A percentile compares a stretch with the other conserved stretches of the same genome.
These are phyloP conservation scores for Athalia circularis DNA, from an alignment of 2,888 invertebrate genomes.

Conservation along the genomic window DNA sequence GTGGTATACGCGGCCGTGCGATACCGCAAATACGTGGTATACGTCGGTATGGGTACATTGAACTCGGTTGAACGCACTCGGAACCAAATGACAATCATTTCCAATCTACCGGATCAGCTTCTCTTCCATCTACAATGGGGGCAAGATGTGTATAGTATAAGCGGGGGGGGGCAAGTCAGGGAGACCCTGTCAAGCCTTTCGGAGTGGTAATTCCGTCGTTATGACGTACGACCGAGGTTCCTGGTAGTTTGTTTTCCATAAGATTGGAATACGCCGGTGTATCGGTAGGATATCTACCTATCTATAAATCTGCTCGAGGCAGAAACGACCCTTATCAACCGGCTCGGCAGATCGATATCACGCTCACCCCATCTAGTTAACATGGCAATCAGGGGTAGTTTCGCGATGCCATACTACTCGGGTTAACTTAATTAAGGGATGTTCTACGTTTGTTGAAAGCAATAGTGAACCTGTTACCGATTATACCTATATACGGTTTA, in stretches of 20 bases:
- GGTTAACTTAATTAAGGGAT: slow-evolving; percentile 72
- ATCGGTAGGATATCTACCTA: slow-evolving; percentile 20
- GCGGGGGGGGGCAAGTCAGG: not conserved
- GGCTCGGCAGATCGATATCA: slow-evolving; percentile 67
- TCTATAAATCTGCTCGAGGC: slow-evolving; percentile 64
- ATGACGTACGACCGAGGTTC: slow-evolving; percentile 40
- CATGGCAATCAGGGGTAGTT: slow-evolving; percentile 72
- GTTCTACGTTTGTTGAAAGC: slow-evolving; percentile 68
- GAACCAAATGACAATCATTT: slow-evolving; percentile 40
- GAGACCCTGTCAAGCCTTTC: slow-evolving; percentile 37
- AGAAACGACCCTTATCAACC: slow-evolving; percentile 67
- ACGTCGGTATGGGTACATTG: not conserved
- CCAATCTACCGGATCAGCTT: slow-evolving; percentile 40
- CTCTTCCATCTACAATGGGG: not conserved
- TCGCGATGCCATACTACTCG: slow-evolving; percentile 63
- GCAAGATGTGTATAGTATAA: no score
- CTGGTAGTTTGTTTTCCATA: slow-evolving; percentile 41
- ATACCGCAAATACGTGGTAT: not conserved
- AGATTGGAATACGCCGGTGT: slow-evolving; percentile 42
- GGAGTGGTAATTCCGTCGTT: slow-evolving; percentile 40
- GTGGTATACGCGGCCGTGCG: not conserved
- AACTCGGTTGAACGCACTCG: slow-evolving; percentile 40
- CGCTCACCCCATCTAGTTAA: slow-evolving; percentile 69
- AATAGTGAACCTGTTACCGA: slow-evolving; percentile 47
- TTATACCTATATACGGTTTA: slow-evolving; percentile 29